Base-by-base conservation (phyloP, 2,888 invertebrate species). In the Meghimatium bilineatum region DNA sequence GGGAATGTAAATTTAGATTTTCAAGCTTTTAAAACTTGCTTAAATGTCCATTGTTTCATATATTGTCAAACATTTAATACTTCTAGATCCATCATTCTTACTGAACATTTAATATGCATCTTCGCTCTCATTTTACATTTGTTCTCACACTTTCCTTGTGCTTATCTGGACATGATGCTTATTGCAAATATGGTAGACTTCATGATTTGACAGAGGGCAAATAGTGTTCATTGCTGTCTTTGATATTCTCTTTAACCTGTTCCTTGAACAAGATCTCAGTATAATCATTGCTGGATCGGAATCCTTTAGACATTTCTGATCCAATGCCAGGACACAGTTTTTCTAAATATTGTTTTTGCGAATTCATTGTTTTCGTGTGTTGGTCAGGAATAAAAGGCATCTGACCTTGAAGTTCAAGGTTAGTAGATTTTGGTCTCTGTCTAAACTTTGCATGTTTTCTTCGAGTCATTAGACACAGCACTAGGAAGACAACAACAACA, bases 401-500 rank as follows among this genome's bases (percentile, higher is more conserved):
- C 52, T 83, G 84, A 38, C 87, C 87, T 72, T 87, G 86, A 14
- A 85, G 85, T 34, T 88, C 87, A 49, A 87, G 81, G 74, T 87
- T 88, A 20, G 87, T 87, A 10, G 88, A 87, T 56, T 88, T 88
- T 38, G 88, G 88, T 80, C 87, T 76, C 20, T 75, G 86, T 67
- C 85, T 83, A 77, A 85, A 86, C 36, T 82, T 87, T 56, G 83
- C 78, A 1, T 85, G 85, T 32, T 81, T 85, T n/a, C 82, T 80
- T 10, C 86, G 84, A 29, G 84, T 81, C 34, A 86, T 23, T 20
- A 86, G 60, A 29, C 67, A 81, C 52, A 80, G 77, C 26, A 89
- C 85, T 63, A 90, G 78, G 14, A 90, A 74, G 66, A 88, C 85
- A 52, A 89, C 86, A 34, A 86, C 83, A 63, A 89, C 84, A 17